Percentiles rank a stretch among this genome's conserved stretches.
Evolutionary conservation across 35 echinoderm and acorn worm genomes (phyloP).

Genomic region (Anneissia japonica): DNA sequence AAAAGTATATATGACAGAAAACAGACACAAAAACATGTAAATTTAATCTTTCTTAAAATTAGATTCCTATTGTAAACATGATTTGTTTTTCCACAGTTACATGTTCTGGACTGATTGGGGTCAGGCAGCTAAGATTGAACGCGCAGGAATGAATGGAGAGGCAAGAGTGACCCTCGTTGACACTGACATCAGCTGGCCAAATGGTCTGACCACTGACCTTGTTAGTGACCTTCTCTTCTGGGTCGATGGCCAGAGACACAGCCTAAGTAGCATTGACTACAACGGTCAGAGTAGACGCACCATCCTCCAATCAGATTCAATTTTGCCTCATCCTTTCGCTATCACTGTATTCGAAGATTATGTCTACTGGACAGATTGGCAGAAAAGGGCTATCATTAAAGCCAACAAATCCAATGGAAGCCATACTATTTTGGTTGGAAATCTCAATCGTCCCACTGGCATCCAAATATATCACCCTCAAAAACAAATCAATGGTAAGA

Average conservation of each 20-base stretch:
- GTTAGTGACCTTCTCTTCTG: constrained; percentile 53
- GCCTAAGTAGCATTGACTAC: constrained; percentile 44
- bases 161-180: constrained; percentile 21
- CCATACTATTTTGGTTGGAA: constrained; percentile 16
- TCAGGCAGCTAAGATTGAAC: constrained; percentile 28
- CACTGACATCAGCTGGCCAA: constrained; percentile 22
- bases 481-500: constrained; percentile 55
- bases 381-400: constrained; percentile 25
- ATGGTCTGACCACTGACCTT: constrained; percentile 37
- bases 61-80: too few relatives aligned
- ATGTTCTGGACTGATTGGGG: constrained; percentile 79
- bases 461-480: constrained; percentile 52
- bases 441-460: constrained; percentile 43
- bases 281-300: constrained; percentile 23
- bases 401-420: constrained; percentile 78
- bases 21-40: too few relatives aligned
- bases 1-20: too few relatives aligned
- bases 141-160: constrained; percentile 26
- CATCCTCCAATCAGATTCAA: constrained; percentile 11
- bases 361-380: constrained; percentile 94
- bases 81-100: too few relatives aligned
- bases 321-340: constrained; percentile 65
- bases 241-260: constrained; percentile 70
- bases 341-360: constrained; percentile 78
- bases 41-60: too few relatives aligned